Percentiles rank a stretch among this genome's conserved stretches.
phyloP scores from a whole-genome alignment of 2,113 vertebrate genomes.

The Sylvicapra grimmia region DNA sequence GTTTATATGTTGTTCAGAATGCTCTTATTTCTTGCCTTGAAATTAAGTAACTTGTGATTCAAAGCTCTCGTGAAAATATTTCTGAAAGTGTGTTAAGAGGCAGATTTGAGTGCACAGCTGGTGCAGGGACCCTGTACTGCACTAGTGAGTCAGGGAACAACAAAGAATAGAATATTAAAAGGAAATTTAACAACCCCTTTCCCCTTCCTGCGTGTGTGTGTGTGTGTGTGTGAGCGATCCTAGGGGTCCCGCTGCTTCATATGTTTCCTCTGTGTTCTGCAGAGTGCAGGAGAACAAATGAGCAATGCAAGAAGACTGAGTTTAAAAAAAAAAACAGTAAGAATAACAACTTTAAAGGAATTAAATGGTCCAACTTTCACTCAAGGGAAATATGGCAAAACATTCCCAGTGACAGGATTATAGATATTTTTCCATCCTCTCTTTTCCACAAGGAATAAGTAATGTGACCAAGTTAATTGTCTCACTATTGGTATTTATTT shows the following conservation, averaged over 20 bases:
- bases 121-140: neutral
- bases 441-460: neutral
- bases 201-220: neutral
- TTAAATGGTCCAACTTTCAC: neutral
- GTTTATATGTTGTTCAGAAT: neutral
- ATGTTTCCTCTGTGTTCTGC: neutral
- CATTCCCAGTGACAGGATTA: neutral
- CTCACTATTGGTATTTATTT: neutral
- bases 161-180: neutral
- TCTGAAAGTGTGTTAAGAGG: neutral
- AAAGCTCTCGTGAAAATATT: neutral
- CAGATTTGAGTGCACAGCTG: neutral
- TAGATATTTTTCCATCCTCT: neutral
- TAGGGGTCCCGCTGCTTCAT: neutral
- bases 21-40: neutral
- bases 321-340: neutral
- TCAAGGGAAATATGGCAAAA: neutral
- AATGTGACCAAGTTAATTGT: neutral
- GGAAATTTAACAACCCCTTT: neutral
- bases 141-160: neutral
- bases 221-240: neutral
- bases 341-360: neutral
- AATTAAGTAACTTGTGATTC: neutral
- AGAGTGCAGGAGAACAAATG: neutral
- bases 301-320: neutral